Evolutionary conservation across 2,888 invertebrate genomes (phyloP).

Genomic region (Oxyscelio sp.): DNA sequence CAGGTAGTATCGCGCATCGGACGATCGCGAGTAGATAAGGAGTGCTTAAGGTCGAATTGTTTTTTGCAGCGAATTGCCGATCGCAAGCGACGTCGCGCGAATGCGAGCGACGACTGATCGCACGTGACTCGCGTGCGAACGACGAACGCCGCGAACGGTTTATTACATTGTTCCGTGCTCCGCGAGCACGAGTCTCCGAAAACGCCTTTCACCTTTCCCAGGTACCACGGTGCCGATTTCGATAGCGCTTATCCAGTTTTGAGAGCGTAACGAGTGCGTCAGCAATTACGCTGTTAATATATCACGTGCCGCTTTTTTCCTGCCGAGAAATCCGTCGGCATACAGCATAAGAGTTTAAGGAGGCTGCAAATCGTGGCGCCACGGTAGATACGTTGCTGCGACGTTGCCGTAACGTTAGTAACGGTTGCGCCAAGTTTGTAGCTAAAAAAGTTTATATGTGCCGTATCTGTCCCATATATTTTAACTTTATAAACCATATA

Average conservation of each 20-base stretch:
- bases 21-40: slow-evolving; percentile 12
- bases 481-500: too few relatives aligned
- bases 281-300: slow-evolving; percentile 36
- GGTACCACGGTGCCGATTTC: background rate
- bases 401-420: too few relatives aligned
- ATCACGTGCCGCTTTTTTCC: background rate
- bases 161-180: slow-evolving; percentile 31
- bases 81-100: slow-evolving; percentile 14
- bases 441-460: too few relatives aligned
- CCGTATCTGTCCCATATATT: too few relatives aligned
- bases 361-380: too few relatives aligned
- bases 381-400: too few relatives aligned
- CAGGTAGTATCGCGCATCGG: background rate
- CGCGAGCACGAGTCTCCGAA: slow-evolving; percentile 10
- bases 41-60: too few relatives aligned
- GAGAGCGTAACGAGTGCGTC: slow-evolving; percentile 46
- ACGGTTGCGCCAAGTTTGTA: too few relatives aligned
- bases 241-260: slow-evolving; percentile 14
- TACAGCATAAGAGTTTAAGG: too few relatives aligned
- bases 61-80: too few relatives aligned
- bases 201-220: slow-evolving; percentile 31
- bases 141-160: too few relatives aligned
- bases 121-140: slow-evolving; percentile 25
- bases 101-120: slow-evolving; percentile 25
- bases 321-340: too few relatives aligned